These are phyloP conservation scores for Anguilla marmorata DNA, from an alignment of 2,797 vertebrate species.

Conservation along the genomic window DNA sequence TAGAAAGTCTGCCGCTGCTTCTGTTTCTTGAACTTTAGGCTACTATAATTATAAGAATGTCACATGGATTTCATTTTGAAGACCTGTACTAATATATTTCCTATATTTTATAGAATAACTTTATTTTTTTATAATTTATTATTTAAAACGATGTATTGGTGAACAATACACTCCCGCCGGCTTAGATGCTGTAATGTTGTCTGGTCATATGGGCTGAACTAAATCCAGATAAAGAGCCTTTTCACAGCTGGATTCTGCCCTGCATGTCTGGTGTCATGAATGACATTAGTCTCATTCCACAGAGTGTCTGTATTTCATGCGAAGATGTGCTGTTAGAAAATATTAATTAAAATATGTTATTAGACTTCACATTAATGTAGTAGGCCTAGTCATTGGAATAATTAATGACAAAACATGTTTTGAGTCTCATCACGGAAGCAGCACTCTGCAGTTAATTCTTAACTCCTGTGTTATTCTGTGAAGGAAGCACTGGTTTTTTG, in stretches of 20 bases:
- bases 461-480: slow-evolving; percentile 5
- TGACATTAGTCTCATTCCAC: background rate
- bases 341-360: background rate
- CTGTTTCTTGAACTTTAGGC: background rate
- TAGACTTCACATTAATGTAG: background rate
- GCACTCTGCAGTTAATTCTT: background rate
- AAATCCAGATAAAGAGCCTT: slow-evolving; percentile 4
- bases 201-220: background rate
- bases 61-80: background rate
- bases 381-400: background rate
- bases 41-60: background rate
- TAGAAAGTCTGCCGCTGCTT: background rate
- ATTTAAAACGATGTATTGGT: background rate
- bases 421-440: background rate
- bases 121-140: background rate
- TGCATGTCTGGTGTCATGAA: slow-evolving; percentile 1
- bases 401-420: slow-evolving; percentile 20
- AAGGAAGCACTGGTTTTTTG: slow-evolving; percentile 47
- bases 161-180: background rate
- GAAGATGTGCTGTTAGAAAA: background rate
- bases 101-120: background rate
- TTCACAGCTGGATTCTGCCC: slow-evolving; percentile 30
- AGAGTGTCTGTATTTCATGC: background rate
- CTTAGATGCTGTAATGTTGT: background rate
- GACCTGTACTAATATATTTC: background rate